These are phyloP conservation scores for Tringa solitaria DNA, from an alignment of 2,113 vertebrate species.

Conservation along the genomic window DNA sequence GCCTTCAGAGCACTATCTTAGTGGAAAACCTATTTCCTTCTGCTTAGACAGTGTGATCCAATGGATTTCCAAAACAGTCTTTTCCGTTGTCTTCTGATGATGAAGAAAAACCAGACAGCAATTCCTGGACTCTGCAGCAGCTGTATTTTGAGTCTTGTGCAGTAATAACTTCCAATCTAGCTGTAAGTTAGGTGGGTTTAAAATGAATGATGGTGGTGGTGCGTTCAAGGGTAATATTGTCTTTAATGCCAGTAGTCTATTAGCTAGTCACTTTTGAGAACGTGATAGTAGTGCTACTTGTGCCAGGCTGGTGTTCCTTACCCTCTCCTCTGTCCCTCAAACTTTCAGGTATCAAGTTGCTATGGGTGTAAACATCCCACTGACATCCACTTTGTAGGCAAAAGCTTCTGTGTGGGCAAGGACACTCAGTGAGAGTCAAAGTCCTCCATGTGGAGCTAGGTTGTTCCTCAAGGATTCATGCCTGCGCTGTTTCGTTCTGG, in stretches of 20 bases:
- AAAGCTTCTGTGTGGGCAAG: neutral
- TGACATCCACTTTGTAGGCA: neutral
- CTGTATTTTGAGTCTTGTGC: neutral
- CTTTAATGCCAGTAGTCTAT: neutral
- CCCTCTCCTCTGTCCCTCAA: neutral
- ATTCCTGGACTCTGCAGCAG: neutral
- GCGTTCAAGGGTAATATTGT: neutral
- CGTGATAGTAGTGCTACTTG: rapidly evolving
- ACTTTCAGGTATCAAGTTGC: neutral
- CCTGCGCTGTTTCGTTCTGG: neutral
- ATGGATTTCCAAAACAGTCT: neutral
- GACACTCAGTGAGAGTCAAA: neutral
- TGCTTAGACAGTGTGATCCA: neutral
- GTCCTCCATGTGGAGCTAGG: neutral
- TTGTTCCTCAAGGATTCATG: neutral
- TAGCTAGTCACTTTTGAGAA: neutral
- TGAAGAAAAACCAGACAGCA: neutral
- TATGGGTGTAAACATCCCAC: neutral
- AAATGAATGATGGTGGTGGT: neutral
- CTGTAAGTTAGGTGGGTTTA: neutral
- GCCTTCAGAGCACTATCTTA: neutral
- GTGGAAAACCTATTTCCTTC: neutral
- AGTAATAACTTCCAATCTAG: neutral
- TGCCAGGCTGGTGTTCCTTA: neutral
- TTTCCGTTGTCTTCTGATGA: neutral